Percentiles rank a stretch among this genome's conserved stretches.
These are phyloP conservation scores for Drosophila parabipectinata DNA, from an alignment of 1,140 invertebrate species.

Conservation along the genomic window DNA sequence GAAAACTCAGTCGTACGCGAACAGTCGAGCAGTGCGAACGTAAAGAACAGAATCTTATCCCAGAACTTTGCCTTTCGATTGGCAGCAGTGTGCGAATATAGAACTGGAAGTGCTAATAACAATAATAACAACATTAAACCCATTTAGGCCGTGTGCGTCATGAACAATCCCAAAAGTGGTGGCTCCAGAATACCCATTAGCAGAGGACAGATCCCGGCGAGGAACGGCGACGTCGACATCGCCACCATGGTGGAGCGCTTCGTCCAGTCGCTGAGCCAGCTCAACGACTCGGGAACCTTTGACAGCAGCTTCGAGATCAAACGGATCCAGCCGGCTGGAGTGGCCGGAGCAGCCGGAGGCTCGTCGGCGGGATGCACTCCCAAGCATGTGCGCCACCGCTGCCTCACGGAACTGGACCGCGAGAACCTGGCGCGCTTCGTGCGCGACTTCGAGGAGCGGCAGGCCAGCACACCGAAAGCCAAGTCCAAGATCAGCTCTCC, in stretches of 20 bases:
- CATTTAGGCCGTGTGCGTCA: constrained; percentile 53
- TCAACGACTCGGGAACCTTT: constrained; percentile 79
- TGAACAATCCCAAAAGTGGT: constrained; percentile 51
- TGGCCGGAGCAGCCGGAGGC: neutral
- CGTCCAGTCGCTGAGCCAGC: constrained; percentile 70
- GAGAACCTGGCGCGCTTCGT: constrained; percentile 72
- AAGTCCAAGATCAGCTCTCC: constrained; percentile 58
- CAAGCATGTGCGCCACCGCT: constrained; percentile 51
- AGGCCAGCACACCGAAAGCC: constrained; percentile 56
- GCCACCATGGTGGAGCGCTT: constrained; percentile 76
- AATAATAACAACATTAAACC: constrained; percentile 27
- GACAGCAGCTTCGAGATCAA: constrained; percentile 83
- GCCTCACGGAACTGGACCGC: constrained; percentile 76
- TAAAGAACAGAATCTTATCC: constrained; percentile 11
- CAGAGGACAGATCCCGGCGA: constrained; percentile 1
- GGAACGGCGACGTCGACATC: constrained; percentile 32
- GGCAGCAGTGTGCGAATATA: constrained; percentile 4
- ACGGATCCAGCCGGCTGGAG: constrained; percentile 52
- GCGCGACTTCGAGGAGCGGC: constrained; percentile 70
- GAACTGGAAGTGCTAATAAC: constrained; percentile 1
- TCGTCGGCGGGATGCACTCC: constrained; percentile 23
- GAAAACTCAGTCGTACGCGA: constrained; percentile 69
- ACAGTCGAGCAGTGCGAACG: constrained; percentile 53
- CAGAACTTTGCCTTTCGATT: constrained; percentile 64
- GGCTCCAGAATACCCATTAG: constrained; percentile 19